These are phyloP conservation scores for Drosophila guanche DNA, from an alignment of 1,140 invertebrate species.

Conservation along the genomic window DNA sequence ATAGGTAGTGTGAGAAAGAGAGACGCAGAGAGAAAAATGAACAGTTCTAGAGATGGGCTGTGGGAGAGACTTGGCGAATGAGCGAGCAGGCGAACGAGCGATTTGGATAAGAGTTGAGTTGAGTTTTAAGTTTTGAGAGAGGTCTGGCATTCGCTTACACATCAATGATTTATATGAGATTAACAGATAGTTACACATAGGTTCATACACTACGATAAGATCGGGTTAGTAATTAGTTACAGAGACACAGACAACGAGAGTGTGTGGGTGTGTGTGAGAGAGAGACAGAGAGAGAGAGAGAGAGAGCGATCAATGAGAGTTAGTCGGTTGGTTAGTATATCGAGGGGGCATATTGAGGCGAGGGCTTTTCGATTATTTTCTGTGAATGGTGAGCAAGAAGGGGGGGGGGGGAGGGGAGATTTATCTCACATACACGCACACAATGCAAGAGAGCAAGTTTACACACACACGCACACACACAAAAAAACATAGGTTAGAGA, in stretches of 20 bases:
- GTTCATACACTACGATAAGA: constrained; percentile 39
- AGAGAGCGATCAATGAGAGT: constrained; percentile 22
- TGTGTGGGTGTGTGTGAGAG: not conserved
- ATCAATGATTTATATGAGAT: constrained; percentile 40
- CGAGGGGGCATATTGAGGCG: constrained; percentile 15
- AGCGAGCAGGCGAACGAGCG: constrained; percentile 37
- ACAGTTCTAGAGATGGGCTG: constrained; percentile 16
- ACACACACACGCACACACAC: constrained; percentile 7
- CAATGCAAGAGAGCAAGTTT: constrained; percentile 39
- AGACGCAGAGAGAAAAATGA: constrained; percentile 16
- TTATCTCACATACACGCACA: constrained; percentile 37
- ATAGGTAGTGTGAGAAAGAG: constrained; percentile 3
- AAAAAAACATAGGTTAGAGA: constrained; percentile 6
- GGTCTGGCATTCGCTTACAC: constrained; percentile 51
- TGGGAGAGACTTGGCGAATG: constrained; percentile 33
- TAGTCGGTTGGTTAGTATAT: constrained; percentile 31
- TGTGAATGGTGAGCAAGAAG: constrained; percentile 6
- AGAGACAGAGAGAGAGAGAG: constrained; percentile 20
- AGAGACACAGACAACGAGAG: constrained; percentile 12
- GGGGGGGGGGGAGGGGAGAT: constrained; percentile 9
- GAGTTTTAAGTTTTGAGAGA: constrained; percentile 26
- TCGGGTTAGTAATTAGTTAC: constrained; percentile 26
- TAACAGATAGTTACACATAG: constrained; percentile 39
- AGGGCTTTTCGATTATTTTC: constrained; percentile 2
- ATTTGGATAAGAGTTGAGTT: constrained; percentile 24